Base-by-base conservation (phyloP, 2,797 vertebrate species). In the Ctenopoma kingsleyae region DNA sequence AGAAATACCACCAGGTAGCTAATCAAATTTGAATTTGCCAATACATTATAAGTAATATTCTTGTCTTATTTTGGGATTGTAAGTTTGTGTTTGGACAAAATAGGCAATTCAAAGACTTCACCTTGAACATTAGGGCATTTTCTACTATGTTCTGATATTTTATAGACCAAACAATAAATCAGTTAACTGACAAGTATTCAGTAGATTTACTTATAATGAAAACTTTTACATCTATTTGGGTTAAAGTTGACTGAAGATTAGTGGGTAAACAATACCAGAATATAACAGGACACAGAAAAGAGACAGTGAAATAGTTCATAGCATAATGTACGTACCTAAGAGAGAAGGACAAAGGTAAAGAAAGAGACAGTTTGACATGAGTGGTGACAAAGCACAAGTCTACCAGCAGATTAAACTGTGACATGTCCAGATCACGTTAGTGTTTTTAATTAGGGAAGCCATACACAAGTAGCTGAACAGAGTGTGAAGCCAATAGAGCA, bases 401-500 rank as follows among this genome's bases (percentile, higher is more conserved):
- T 22, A 53, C 20, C 56, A 53, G 22, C 19, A 5, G 36, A 75
- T 48, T 69, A 47, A 80, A 81, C 76, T 78, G 49, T 69, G 67
- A 83, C 68, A 62, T 50, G 62, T 68, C 65, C 54, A 54, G 58
- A 85, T 60, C 63, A 81, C 70, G 85, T 89, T 74, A 77, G 67
- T 56, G 59, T 76, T 82, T 70, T 83, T 72, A 88, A 84, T 84
- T 62, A 90, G 67, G 8, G 38, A 67, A 58, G 55, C 30, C 53
- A 48, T 70, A 70, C 36, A 62, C 68, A 83, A 84, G 81, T 32
- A 75, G 50, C 57, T 81, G 78, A 57, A 77, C 60, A 71, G 67
- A 80, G 59, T 66, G 54, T 30, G 47, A 79, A 77, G 58, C 53
- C 80, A 76, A 56, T 70, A 82, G 74, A 90, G 84, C 74, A 81